Evolutionary conservation across 2,113 vertebrate genomes (phyloP).

Genomic region (Clupea harengus): DNA sequence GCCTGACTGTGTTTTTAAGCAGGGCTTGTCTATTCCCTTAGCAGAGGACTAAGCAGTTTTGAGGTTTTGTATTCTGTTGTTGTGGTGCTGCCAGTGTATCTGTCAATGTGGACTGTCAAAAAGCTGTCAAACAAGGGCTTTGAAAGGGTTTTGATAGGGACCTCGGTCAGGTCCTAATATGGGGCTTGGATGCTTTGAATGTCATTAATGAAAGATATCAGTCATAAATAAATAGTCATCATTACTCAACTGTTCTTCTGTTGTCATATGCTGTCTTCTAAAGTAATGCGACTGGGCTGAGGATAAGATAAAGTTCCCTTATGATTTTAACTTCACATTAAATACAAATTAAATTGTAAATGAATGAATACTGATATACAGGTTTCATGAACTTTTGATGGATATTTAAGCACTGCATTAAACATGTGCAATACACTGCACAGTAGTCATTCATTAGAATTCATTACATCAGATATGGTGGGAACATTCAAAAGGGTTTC

Average conservation of each 20-base stretch:
- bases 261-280: too few relatives aligned
- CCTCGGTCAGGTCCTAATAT: too few relatives aligned
- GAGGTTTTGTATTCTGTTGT: background rate
- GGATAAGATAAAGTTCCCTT: too few relatives aligned
- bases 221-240: background rate
- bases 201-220: background rate
- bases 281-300: too few relatives aligned
- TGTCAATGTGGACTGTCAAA: background rate
- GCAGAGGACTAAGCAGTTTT: background rate
- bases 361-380: background rate
- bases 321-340: too few relatives aligned
- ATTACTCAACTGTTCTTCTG: background rate
- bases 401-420: too few relatives aligned
- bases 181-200: background rate
- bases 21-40: background rate
- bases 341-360: too few relatives aligned
- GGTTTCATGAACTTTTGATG: too few relatives aligned
- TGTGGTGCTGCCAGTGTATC: background rate
- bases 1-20: background rate
- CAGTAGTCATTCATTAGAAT: too few relatives aligned
- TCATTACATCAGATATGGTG: too few relatives aligned
- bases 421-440: too few relatives aligned
- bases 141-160: background rate
- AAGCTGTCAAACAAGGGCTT: background rate
- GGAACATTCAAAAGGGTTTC: too few relatives aligned